Evolutionary conservation across 2,888 invertebrate genomes (phyloP), one percentile per base, ranked within the genome.

Genomic region (Sinotaia quadrata): DNA sequence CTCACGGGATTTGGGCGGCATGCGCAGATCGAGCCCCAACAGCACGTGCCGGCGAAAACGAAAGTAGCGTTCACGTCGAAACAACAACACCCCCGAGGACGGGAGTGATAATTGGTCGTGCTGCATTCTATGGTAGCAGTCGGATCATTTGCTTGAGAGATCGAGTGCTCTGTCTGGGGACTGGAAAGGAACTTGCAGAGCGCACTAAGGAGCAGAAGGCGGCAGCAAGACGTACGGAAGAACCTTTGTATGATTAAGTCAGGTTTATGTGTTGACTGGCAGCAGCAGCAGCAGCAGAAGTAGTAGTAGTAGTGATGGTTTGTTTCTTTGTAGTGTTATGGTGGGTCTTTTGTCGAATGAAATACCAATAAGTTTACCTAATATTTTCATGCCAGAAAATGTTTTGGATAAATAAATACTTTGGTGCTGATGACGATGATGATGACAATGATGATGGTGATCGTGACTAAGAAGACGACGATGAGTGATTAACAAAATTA

Each of bases 81-180:
- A 61, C 61, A 61, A 61, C 49, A 61, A 27, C 44, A 47, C n/a
- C 29, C 12, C 34, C 33, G 34, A 29, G 49, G 44, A 24, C 61
- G 51, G 61, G 34, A 31, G 33, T 34, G 61, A 61, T 61, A 61
- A 61, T 61, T 61, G 61, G 61, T 61, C 61, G 61, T 61, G 61
- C 61, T 36, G 31, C 18, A 44, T 44, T 61, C 49, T 44, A 61
- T 61, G 61, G 44, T 15, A 29, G 49, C 18, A 27, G 61, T 34
- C 24, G 34, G 47, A 44, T 61, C 49, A 61, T 49, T 61, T 49
- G 61, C 44, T 8, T 36, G 58, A 58, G 56, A 56, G 58, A 58
- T 58, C 58, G 41, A 58, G 18, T n/a, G n/a, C n/a, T n/a, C n/a
- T n/a, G 47, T 24, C 1, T 24, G 47, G 47, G 47, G 24, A 21